phyloP scores from a whole-genome alignment of 2,113 vertebrate species.

The Romanogobio albipinnatus region DNA sequence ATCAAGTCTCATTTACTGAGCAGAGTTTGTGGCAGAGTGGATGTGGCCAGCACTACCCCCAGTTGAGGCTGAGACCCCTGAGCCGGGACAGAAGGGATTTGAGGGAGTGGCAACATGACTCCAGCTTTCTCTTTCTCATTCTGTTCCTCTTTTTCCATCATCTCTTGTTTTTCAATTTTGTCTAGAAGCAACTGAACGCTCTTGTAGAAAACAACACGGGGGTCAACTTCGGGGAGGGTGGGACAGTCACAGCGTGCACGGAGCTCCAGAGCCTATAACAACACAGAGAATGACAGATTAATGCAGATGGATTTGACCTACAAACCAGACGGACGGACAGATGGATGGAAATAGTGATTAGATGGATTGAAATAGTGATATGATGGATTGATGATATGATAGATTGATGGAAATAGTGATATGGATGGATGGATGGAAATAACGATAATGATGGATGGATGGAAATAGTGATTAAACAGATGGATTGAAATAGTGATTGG shows the following conservation, averaged over 20 bases:
- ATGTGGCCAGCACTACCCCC: constrained; percentile 13
- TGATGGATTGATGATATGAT: too few species aligned
- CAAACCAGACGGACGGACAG: too few species aligned
- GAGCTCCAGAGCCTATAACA: constrained; percentile 87
- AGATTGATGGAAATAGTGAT: not conserved
- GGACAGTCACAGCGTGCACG: constrained; percentile 88
- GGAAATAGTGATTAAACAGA: not conserved
- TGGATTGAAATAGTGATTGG: not conserved
- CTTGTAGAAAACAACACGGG: constrained; percentile 82
- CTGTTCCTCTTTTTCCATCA: not conserved
- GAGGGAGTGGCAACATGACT: constrained; percentile 15
- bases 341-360: too few species aligned
- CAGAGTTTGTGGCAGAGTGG: constrained; percentile 38
- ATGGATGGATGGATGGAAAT: too few species aligned
- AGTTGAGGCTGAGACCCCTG: constrained; percentile 24
- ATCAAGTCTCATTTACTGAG: constrained; percentile 31
- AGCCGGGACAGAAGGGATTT: not conserved
- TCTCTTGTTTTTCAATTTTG: constrained; percentile 56
- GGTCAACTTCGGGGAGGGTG: constrained; percentile 83
- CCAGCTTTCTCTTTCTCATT: not conserved
- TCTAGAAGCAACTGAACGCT: constrained; percentile 78
- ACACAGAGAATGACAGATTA: constrained; percentile 38
- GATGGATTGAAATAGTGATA: not conserved
- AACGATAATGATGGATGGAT: too few species aligned
- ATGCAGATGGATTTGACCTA: not conserved